phyloP scores from a whole-genome alignment of 2,113 vertebrate genomes.

The Cottus gobio region DNA sequence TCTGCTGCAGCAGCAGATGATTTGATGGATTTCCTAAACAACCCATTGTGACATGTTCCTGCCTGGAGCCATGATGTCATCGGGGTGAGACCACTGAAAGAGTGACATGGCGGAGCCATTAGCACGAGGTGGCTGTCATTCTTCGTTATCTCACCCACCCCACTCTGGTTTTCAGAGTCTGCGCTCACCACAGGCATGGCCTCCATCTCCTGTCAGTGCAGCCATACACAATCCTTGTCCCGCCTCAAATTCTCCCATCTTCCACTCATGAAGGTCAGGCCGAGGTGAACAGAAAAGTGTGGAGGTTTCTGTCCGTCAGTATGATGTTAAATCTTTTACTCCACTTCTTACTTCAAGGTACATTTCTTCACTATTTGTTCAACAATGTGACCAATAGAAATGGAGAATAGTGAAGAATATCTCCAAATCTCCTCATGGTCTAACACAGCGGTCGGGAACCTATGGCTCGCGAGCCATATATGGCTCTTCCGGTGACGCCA shows the following conservation, averaged over 20 bases:
- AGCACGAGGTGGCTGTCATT: conserved; percentile 65
- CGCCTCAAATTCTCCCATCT: conserved; percentile 30
- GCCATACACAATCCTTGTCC: conserved; percentile 32
- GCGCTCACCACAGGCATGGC: conserved; percentile 55
- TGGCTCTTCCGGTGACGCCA: no score
- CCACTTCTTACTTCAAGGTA: conserved; percentile 15
- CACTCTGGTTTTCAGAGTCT: conserved; percentile 17
- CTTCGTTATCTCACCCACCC: conserved; percentile 17
- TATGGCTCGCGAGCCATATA: no score
- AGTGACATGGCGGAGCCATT: conserved; percentile 74
- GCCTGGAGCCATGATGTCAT: conserved; percentile 73
- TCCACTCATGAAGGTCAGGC: conserved; percentile 54
- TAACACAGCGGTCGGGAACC: no score
- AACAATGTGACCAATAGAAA: conserved; percentile 31
- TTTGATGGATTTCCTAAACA: conserved; percentile 70
- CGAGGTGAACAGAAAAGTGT: conserved; percentile 56
- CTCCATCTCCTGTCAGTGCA: conserved; percentile 75
- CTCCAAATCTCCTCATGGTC: conserved; percentile 15
- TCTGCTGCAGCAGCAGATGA: conserved; percentile 52
- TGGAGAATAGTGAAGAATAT: not conserved
- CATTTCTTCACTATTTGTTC: not conserved
- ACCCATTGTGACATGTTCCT: conserved; percentile 58
- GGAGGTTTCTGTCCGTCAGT: conserved; percentile 50
- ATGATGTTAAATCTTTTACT: conserved; percentile 36
- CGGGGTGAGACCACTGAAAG: conserved; percentile 54